Evolutionary conservation across 2,797 vertebrate species (phyloP).

Genomic region (Sternotherus odoratus): DNA sequence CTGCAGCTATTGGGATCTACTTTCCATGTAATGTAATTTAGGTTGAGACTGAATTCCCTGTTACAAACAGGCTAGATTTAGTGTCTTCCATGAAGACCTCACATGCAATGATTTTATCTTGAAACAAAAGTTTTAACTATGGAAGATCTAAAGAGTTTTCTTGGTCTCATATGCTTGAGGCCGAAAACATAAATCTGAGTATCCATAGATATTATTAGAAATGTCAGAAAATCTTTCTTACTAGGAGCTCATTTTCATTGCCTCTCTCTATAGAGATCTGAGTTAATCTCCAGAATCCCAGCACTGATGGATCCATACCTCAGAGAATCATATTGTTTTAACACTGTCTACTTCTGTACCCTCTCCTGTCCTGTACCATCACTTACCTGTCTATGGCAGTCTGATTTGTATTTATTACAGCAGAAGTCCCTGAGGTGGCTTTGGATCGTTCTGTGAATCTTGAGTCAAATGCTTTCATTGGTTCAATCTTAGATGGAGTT

Average conservation of each 20-base stretch:
- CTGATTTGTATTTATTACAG: conserved; percentile 83
- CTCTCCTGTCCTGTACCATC: accelerated
- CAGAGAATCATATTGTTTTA: background rate
- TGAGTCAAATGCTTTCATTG: conserved; percentile 97
- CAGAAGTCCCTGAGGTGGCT: conserved; percentile 91
- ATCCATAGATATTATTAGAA: background rate
- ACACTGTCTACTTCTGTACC: accelerated
- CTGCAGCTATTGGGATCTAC: background rate
- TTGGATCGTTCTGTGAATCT: conserved; percentile 98
- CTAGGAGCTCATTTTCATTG: background rate
- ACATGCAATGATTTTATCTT: background rate
- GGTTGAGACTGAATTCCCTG: background rate
- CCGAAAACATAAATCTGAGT: background rate
- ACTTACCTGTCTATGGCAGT: conserved; percentile 88
- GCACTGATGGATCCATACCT: background rate
- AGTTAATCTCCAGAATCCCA: background rate
- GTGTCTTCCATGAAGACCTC: background rate
- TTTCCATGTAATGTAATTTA: background rate
- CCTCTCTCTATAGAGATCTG: background rate
- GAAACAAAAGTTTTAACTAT: background rate
- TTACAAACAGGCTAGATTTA: background rate
- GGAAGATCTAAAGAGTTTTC: background rate
- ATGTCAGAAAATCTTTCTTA: background rate
- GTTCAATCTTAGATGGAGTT: conserved; percentile 93
- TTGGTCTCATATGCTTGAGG: background rate